Evolutionary conservation across 2,797 vertebrate species (phyloP).

Genomic region (Acanthurus leucopareius): DNA sequence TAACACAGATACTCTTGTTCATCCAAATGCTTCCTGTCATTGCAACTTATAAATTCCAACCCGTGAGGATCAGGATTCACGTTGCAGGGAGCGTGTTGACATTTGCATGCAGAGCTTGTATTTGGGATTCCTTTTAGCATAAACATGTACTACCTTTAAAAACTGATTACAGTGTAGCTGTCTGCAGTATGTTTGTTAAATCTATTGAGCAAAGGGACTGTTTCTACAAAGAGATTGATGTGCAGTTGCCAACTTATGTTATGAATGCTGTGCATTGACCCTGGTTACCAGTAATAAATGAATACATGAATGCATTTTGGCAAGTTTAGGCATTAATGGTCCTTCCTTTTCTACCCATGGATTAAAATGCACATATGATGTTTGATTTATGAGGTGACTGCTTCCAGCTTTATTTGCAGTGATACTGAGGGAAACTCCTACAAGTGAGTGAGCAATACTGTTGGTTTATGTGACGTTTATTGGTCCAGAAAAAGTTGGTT

Average conservation of each 20-base stretch:
- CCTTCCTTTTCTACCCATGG: background rate
- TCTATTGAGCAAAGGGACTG: background rate
- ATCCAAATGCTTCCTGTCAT: background rate
- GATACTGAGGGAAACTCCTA: background rate
- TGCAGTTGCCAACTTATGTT: too few species aligned
- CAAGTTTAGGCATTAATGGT: background rate
- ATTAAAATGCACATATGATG: background rate
- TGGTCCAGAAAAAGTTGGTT: background rate
- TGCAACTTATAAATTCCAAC: background rate
- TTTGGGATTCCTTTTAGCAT: background rate
- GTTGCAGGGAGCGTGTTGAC: background rate
- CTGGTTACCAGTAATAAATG: too few species aligned
- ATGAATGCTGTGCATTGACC: too few species aligned
- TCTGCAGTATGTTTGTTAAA: background rate
- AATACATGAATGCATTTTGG: too few species aligned
- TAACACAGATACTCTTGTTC: background rate
- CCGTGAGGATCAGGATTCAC: background rate
- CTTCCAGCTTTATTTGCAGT: background rate
- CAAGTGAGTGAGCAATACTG: background rate
- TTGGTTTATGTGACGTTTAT: background rate
- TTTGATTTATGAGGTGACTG: constrained; percentile 9
- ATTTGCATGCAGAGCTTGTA: background rate
- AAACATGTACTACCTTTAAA: background rate
- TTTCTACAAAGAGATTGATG: background rate
- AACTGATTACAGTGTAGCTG: background rate